Base-by-base conservation (phyloP, 2,113 vertebrate species). In the Aythya baeri region DNA sequence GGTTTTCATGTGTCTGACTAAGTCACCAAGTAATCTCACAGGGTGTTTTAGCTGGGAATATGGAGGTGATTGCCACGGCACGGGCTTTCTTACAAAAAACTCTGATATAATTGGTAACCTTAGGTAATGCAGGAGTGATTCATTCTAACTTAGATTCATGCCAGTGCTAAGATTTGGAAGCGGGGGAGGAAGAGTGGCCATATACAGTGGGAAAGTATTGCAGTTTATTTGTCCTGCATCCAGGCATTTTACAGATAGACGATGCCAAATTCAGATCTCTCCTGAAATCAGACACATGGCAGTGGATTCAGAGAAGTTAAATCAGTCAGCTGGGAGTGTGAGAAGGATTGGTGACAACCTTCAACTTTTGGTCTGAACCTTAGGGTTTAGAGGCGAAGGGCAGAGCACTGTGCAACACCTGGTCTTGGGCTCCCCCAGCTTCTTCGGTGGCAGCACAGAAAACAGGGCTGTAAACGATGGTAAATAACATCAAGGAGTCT, bases 111-210 rank as follows among this genome's bases (percentile, higher is more conserved):
- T 15, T 72, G 32, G 27, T 70, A 76, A 38, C 29, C 15, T 34
- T 38, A 17, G 61, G 34, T 63, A 27, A 38, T 63, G 63, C 74
- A 89, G 59, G 36, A 58, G 59, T 89, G 43, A 44, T 44, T 44
- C 1, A 0, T 85, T 88, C 25, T 54, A 32, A 12, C 18, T 71
- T 36, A 38, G 71, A 68, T 92, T 65, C 29, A 41, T 11, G 1
- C 14, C 50, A 54, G 34, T 67, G 49, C 20, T 66, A 29, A 57
- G 55, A 88, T 32, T 41, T 21, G 25, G 58, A 54, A 54, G 22
- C 32, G 63, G n/a, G 32, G 31, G 21, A 31, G 27, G 72, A 61
- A 18, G 1, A 63, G 32, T 1, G 2, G 46, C 43, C 1, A 0
- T 67, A 17, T 17, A 5, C 27, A 52, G 27, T 44, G 67, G 41